These are phyloP conservation scores for Orchestes rusci DNA, from an alignment of 2,888 invertebrate species.

Conservation along the genomic window DNA sequence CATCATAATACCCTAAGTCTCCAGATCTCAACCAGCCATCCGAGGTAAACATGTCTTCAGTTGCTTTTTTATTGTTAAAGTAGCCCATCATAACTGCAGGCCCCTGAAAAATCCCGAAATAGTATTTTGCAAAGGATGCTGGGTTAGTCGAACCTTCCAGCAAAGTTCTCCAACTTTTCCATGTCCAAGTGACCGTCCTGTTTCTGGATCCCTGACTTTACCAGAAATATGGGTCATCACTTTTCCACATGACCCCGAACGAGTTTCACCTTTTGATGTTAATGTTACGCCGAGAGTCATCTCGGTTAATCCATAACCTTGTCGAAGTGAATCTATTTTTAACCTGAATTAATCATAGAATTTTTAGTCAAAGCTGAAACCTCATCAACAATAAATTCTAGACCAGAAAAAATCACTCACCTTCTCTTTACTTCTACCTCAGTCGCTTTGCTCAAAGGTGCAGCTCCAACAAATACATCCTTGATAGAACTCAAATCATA, in stretches of 20 bases:
- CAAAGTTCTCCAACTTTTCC: constrained; percentile 33
- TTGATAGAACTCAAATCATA: constrained; percentile 66
- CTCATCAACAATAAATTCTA: neutral
- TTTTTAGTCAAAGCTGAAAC: neutral
- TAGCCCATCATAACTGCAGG: constrained; percentile 81
- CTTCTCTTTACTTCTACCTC: constrained; percentile 52
- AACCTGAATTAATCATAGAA: constrained; percentile 4
- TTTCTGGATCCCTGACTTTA: constrained; percentile 34
- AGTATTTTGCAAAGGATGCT: too few species aligned
- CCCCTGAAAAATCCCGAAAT: constrained; percentile 42
- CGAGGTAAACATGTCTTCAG: constrained; percentile 54
- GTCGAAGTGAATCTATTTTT: constrained; percentile 5
- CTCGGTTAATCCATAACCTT: constrained; percentile 69
- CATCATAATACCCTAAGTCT: constrained; percentile 52
- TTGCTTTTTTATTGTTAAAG: constrained; percentile 66
- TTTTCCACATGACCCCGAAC: constrained; percentile 48
- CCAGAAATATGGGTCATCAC: constrained; percentile 2
- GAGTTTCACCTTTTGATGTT: constrained; percentile 11
- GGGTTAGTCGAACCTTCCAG: too few species aligned
- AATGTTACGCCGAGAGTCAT: constrained; percentile 52
- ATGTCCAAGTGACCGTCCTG: constrained; percentile 31
- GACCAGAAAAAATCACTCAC: too few species aligned
- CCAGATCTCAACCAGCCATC: constrained; percentile 72
- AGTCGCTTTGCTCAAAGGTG: constrained; percentile 66
- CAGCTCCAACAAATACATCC: constrained; percentile 67